These are phyloP conservation scores for Hymenopus coronatus DNA, from an alignment of 2,888 invertebrate species.

Conservation along the genomic window DNA sequence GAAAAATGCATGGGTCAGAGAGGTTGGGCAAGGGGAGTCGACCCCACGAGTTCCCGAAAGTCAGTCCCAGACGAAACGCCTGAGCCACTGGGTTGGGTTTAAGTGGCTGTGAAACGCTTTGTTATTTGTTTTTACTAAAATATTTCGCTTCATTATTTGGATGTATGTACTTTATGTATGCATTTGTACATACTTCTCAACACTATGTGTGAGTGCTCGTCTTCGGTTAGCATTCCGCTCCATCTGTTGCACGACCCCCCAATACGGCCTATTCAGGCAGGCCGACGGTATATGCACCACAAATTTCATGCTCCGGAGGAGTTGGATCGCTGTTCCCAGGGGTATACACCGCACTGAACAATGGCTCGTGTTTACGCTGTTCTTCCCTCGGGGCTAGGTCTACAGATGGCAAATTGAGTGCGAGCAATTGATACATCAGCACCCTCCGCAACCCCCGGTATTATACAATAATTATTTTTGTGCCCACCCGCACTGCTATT, in stretches of 20 bases:
- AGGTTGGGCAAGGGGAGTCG: no score
- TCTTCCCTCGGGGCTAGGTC: background rate
- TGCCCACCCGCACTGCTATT: background rate
- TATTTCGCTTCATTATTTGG: no score
- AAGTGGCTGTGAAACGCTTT: background rate
- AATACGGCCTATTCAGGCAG: background rate
- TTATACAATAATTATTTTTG: conserved; percentile 22
- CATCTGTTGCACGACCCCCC: background rate
- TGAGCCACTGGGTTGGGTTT: no score
- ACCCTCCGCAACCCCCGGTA: background rate
- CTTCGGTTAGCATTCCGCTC: no score
- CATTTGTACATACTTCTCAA: no score
- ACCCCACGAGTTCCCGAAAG: no score
- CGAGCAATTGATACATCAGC: conserved; percentile 24
- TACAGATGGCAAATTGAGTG: conserved; percentile 30
- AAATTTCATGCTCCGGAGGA: conserved; percentile 12
- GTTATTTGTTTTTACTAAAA: no score
- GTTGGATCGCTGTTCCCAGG: background rate
- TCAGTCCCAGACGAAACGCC: no score
- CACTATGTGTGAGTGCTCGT: no score
- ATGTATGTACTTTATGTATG: no score
- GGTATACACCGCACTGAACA: conserved; percentile 3
- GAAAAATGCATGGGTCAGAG: no score
- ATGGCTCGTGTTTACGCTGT: background rate
- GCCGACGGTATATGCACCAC: background rate